A percentile compares a stretch with the other conserved stretches of the same genome.
Conservation (phyloP, 2,888 invertebrate genomes). For the Plemyria rubiginata region DNA sequence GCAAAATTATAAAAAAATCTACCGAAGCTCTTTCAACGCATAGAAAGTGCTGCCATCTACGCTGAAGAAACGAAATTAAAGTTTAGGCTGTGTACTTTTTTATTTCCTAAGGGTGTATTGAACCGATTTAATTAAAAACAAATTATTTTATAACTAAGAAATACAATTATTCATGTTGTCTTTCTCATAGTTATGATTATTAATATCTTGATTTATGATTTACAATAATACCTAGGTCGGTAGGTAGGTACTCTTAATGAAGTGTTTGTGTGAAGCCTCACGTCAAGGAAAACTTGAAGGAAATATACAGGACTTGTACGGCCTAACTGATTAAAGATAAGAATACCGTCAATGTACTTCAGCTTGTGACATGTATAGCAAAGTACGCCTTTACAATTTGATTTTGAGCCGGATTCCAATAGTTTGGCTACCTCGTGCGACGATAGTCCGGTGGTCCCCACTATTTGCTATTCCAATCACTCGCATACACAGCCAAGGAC, state of each 20-base stretch:
- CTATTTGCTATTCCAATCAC: constrained; percentile 73
- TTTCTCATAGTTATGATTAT: no score
- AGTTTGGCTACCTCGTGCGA: constrained; percentile 41
- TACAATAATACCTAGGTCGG: no score
- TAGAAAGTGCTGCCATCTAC: constrained; percentile 24
- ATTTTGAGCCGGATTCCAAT: constrained; percentile 48
- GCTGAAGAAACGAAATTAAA: not conserved
- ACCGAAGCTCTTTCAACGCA: not conserved
- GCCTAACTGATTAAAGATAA: constrained; percentile 26
- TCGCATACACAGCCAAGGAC: constrained; percentile 73
- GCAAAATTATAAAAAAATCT: not conserved
- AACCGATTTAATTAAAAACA: no score
- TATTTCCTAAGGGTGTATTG: not conserved
- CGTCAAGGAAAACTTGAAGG: constrained; percentile 18
- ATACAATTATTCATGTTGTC: no score
- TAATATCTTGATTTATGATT: not conserved
- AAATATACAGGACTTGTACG: constrained; percentile 28
- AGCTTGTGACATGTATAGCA: constrained; percentile 23
- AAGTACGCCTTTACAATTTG: constrained; percentile 46
- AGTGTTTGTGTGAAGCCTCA: not conserved
- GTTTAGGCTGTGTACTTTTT: not conserved
- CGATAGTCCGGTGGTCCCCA: constrained; percentile 72
- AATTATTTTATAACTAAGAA: no score
- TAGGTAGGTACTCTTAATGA: no score
- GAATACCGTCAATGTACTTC: constrained; percentile 17